Conservation (phyloP, 2,113 vertebrate species). For the Odocoileus virginianus region DNA sequence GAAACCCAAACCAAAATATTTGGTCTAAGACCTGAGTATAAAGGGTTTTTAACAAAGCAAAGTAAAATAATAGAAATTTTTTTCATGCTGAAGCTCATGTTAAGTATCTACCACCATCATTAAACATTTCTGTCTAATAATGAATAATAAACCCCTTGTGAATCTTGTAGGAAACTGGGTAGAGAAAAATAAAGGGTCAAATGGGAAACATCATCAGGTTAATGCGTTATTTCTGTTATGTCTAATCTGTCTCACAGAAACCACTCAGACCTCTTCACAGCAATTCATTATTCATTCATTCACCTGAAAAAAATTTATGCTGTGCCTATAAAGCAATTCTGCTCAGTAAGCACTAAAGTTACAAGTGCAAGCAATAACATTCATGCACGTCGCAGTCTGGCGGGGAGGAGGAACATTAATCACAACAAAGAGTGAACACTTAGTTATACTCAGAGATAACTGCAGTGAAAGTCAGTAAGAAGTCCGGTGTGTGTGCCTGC, state of each 20-base stretch:
- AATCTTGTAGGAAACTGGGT: background rate
- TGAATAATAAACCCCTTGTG: background rate
- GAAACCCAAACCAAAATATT: constrained; percentile 29
- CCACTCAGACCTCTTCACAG: background rate
- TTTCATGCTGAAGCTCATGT: constrained; percentile 26
- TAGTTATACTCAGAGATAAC: background rate
- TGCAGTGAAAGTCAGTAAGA: background rate
- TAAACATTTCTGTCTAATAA: background rate
- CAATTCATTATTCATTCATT: background rate
- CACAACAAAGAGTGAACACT: background rate
- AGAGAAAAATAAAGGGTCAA: background rate
- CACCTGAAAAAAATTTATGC: background rate
- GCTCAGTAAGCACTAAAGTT: background rate
- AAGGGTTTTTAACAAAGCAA: constrained; percentile 42
- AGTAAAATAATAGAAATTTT: background rate
- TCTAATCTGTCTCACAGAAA: background rate
- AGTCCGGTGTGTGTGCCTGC: rapidly evolving
- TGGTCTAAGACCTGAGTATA: background rate
- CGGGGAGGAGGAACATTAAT: background rate
- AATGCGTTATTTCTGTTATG: background rate
- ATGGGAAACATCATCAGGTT: background rate
- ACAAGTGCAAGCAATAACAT: background rate
- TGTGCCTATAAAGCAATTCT: background rate
- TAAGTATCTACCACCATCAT: background rate
- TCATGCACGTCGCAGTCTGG: rapidly evolving